Percentiles rank a stretch among this genome's conserved stretches.
These are phyloP conservation scores for Chaetodon trifasciatus DNA, from an alignment of 2,797 vertebrate genomes.

Conservation along the genomic window DNA sequence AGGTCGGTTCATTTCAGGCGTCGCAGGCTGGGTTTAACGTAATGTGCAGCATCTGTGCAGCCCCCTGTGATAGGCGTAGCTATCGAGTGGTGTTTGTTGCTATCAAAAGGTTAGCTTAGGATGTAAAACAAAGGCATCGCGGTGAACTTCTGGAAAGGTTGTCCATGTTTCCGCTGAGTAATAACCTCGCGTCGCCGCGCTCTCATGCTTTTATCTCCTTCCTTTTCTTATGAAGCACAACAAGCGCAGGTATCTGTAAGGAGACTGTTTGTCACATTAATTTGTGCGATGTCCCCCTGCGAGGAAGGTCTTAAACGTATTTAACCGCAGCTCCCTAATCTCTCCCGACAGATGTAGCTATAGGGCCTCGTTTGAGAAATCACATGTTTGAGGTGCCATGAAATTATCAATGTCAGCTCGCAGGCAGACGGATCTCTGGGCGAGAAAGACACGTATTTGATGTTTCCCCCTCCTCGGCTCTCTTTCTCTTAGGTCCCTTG, in stretches of 20 bases:
- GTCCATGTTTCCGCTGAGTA: conserved; percentile 44
- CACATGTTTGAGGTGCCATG: conserved; percentile 85
- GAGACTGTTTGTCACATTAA: conserved; percentile 70
- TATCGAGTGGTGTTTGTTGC: conserved; percentile 45
- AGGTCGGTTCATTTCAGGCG: conserved; percentile 59
- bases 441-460: conserved; percentile 64
- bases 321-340: conserved; percentile 80
- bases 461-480: conserved; percentile 33
- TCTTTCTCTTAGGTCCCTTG: conserved; percentile 40
- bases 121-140: conserved; percentile 53
- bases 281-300: conserved; percentile 74
- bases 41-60: conserved; percentile 13
- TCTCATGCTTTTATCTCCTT: conserved; percentile 25
- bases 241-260: conserved; percentile 67
- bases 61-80: conserved; percentile 35
- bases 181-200: conserved; percentile 34
- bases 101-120: conserved; percentile 66
- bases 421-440: conserved; percentile 78
- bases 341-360: conserved; percentile 83
- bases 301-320: conserved; percentile 75
- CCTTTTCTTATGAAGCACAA: conserved; percentile 29
- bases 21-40: conserved; percentile 31
- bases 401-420: conserved; percentile 88
- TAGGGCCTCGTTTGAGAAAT: conserved; percentile 84
- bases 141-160: conserved; percentile 60